A percentile compares a stretch with the other conserved stretches of the same genome.
Evolutionary conservation across 1,140 invertebrate species (phyloP).

Genomic region (Bombus impatiens): DNA sequence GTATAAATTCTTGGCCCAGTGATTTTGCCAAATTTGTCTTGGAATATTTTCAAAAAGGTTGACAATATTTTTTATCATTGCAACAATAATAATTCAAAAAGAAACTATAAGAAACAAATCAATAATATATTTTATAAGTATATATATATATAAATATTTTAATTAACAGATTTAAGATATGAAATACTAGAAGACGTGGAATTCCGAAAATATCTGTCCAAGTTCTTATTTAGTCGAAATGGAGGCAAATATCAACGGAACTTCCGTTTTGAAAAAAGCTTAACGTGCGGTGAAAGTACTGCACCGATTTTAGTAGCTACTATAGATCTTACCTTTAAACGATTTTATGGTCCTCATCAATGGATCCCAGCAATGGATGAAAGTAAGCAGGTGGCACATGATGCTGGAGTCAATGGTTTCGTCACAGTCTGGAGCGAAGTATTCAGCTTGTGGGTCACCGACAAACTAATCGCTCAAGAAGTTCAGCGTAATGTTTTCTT

Average conservation of each 20-base stretch:
- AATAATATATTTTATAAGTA: neutral
- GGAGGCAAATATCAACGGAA: slow-evolving; percentile 88
- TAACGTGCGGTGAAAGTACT: slow-evolving; percentile 85
- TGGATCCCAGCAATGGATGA: slow-evolving; percentile 90
- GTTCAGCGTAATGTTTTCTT: slow-evolving; percentile 91
- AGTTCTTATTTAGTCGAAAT: slow-evolving; percentile 87
- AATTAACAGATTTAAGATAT: slow-evolving; percentile 69
- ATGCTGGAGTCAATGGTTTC: slow-evolving; percentile 83
- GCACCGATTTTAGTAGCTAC: slow-evolving; percentile 84
- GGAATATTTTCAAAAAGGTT: slow-evolving; percentile 79
- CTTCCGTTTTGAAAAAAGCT: slow-evolving; percentile 85
- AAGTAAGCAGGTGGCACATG: slow-evolving; percentile 83
- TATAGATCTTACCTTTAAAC: slow-evolving; percentile 85
- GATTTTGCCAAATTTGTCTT: slow-evolving; percentile 85
- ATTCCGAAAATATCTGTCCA: slow-evolving; percentile 86
- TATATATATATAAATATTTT: neutral
- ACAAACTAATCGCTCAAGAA: slow-evolving; percentile 89
- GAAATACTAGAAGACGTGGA: slow-evolving; percentile 79
- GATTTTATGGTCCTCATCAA: slow-evolving; percentile 85
- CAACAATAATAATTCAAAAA: neutral
- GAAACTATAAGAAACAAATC: neutral
- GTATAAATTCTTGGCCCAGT: slow-evolving; percentile 85
- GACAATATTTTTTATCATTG: slow-evolving; percentile 3
- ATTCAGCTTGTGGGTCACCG: slow-evolving; percentile 90
- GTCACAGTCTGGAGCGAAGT: slow-evolving; percentile 87